Percentiles rank a stretch among this genome's conserved stretches.
phyloP scores from a whole-genome alignment of 2,888 invertebrate genomes.

The Sialis lutaria region DNA sequence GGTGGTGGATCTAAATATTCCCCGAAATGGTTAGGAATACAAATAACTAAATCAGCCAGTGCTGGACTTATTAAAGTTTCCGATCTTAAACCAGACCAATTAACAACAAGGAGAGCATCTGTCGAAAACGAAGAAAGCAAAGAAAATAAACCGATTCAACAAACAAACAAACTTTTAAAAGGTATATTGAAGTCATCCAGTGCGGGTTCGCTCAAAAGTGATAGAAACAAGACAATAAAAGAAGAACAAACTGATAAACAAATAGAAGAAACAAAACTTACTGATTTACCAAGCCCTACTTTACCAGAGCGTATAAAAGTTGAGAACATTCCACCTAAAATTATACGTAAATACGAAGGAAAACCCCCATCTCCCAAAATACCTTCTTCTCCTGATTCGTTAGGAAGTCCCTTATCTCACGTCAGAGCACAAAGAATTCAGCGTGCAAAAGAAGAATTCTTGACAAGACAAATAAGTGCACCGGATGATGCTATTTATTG shows the following conservation, averaged over 20 bases:
- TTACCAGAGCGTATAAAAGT: slow-evolving; percentile 16
- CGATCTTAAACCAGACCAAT: neutral
- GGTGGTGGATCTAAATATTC: slow-evolving; percentile 12
- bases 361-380: slow-evolving; percentile 18
- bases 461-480: slow-evolving; percentile 27
- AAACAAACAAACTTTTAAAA: slow-evolving; percentile 12
- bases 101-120: neutral
- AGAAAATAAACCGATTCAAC: slow-evolving; percentile 1
- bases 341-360: slow-evolving; percentile 20
- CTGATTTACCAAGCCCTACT: neutral
- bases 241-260: neutral
- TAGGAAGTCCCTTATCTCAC: slow-evolving; percentile 16
- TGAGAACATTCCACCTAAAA: slow-evolving; percentile 22
- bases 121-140: neutral
- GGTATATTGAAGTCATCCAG: slow-evolving; percentile 24
- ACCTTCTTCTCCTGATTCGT: slow-evolving; percentile 9
- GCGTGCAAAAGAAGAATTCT: slow-evolving; percentile 55
- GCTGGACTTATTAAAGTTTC: slow-evolving; percentile 19
- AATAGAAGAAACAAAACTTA: neutral
- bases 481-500: neutral
- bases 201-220: slow-evolving; percentile 18
- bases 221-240: neutral
- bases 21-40: slow-evolving; percentile 23
- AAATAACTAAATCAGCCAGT: slow-evolving; percentile 50
- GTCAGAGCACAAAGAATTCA: slow-evolving; percentile 40